Conservation (phyloP, 1,140 invertebrate species). For the Holotrichia oblita region DNA sequence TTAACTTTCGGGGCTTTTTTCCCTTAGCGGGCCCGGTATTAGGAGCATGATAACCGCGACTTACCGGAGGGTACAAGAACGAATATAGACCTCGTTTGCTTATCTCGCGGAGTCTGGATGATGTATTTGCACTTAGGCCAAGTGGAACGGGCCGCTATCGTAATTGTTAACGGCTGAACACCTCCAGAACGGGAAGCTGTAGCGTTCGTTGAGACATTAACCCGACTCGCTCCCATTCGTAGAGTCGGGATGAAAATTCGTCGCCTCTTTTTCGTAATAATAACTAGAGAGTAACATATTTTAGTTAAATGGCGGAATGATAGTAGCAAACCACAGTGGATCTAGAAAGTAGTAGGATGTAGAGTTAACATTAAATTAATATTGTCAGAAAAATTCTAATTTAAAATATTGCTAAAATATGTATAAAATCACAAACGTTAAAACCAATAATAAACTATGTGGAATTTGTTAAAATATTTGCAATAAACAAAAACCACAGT, state of each 20-base stretch:
- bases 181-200: not conserved
- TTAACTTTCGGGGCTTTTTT: not conserved
- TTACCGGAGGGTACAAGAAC: not conserved
- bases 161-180: constrained; percentile 35
- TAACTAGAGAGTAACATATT: not conserved
- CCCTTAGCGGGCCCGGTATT: not conserved
- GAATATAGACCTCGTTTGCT: constrained; percentile 22
- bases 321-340: too few relatives aligned
- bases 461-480: too few relatives aligned
- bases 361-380: too few relatives aligned
- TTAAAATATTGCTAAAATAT: too few relatives aligned
- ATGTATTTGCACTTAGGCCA: constrained; percentile 11
- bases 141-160: constrained; percentile 20
- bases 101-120: constrained; percentile 6
- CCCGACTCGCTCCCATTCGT: not conserved
- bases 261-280: not conserved
- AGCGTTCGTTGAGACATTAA: not conserved
- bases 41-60: not conserved
- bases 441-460: too few relatives aligned
- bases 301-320: too few relatives aligned
- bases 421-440: too few relatives aligned
- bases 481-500: too few relatives aligned
- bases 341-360: too few relatives aligned
- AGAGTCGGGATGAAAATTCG: not conserved
- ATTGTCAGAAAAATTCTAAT: too few relatives aligned